phyloP scores from a whole-genome alignment of 2,797 vertebrate genomes.

The Chromis chromis region DNA sequence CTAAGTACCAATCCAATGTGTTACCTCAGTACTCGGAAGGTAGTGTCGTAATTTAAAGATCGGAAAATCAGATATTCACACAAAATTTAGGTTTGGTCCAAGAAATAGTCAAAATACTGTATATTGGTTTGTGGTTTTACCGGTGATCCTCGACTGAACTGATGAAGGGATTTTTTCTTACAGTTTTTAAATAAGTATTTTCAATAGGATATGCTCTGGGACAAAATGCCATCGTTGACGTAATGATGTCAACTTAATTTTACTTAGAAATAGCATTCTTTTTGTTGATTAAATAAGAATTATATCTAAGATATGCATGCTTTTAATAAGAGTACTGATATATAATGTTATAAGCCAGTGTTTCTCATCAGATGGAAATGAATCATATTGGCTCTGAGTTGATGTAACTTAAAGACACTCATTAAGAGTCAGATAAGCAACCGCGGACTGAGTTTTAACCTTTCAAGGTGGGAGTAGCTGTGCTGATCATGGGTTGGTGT shows the following conservation, averaged over 20 bases:
- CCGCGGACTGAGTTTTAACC: conserved; percentile 49
- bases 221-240: conserved; percentile 81
- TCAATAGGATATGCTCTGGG: conserved; percentile 81
- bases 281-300: conserved; percentile 76
- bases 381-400: conserved; percentile 55
- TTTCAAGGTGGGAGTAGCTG: conserved; percentile 44
- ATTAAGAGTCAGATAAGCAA: conserved; percentile 44
- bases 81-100: conserved; percentile 37
- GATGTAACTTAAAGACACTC: conserved; percentile 51
- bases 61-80: conserved; percentile 55
- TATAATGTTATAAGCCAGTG: conserved; percentile 75
- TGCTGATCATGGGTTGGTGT: conserved; percentile 62
- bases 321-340: conserved; percentile 81
- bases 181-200: conserved; percentile 78
- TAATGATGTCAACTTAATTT: conserved; percentile 72
- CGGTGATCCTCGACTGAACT: conserved; percentile 54
- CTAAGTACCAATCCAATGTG: conserved; percentile 65
- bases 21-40: conserved; percentile 77
- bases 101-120: conserved; percentile 68
- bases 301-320: conserved; percentile 87
- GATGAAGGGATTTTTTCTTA: conserved; percentile 76
- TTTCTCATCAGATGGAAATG: conserved; percentile 67
- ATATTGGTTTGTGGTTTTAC: conserved; percentile 50
- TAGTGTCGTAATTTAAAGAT: conserved; percentile 63
- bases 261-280: conserved; percentile 72